Evolutionary conservation across 2,113 vertebrate genomes (phyloP), one percentile per base, ranked within the genome.

Genomic region (Muntiacus reevesi): DNA sequence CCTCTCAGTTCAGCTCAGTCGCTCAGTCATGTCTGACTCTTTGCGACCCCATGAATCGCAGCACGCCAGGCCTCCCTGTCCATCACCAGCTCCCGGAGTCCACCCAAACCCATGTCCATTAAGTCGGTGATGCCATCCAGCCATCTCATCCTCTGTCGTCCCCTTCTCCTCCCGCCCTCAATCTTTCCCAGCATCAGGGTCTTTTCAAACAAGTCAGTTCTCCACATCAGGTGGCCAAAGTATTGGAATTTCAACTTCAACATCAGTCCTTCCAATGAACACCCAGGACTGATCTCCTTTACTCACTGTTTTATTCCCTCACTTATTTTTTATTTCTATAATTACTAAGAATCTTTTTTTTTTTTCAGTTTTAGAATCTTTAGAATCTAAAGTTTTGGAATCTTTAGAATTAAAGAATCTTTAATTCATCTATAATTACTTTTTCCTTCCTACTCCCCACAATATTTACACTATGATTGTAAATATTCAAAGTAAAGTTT

Each of bases 311-410:
- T 43, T 55, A 85, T 55, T 82, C 57, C 78, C 91, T 83, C 28
- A 28, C 33, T 36, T 64, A 76, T 19, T 94, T n/a, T 90, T 97
- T 94, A 91, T 55, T 87, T 85, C 76, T 87, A 2, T 40, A 79
- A 62, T 87, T 95, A 86, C 43, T 78, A 54, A 71, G 23, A 86
- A 76, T 50, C 36, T 59, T 40, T 40, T 27, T 71, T 40, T 36
- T 36, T 71, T 71, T 59, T 59, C 25, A 59, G 57, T 59, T 59
- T 59, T 59, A 59, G 57, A 59, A 59, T 10, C 57, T 59, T 25
- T 59, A 59, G 57, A 59, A 59, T 27, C 54, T 55, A 55, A 55
- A n/a, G 62, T 67, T 67, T 67, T 36, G 21, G 64, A 67, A 67
- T 36, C n/a, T 71, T 36, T 36, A 71, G 17, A 71, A 21, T 67